Conservation (phyloP, 92 coral and sea anemone genomes). For the Micromussa lordhowensis region DNA sequence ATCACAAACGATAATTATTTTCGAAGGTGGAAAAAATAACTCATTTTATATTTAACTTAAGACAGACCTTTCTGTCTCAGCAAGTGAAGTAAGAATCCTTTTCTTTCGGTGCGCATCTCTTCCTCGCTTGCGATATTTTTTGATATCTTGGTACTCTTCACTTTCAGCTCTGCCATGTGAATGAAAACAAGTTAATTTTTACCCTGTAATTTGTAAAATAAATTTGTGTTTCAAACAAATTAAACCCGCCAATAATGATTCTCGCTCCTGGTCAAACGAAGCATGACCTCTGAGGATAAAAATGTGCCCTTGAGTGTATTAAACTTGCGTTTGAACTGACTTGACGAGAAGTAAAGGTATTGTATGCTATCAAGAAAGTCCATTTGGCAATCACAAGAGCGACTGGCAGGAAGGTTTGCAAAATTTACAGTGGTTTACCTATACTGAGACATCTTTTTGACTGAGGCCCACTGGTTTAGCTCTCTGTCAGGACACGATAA, state of each 20-base stretch:
- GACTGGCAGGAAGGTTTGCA: not conserved
- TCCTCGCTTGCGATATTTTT: conserved; percentile 78
- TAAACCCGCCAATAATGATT: too few relatives aligned
- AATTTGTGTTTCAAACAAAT: not conserved
- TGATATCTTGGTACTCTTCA: conserved; percentile 83
- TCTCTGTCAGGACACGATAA: conserved; percentile 85
- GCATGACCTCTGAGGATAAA: too few relatives aligned
- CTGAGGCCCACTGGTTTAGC: conserved; percentile 94
- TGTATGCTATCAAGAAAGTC: not conserved
- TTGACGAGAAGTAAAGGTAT: not conserved
- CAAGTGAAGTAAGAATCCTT: conserved; percentile 72
- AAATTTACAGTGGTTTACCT: conserved; percentile 57
- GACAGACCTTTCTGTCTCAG: conserved; percentile 53
- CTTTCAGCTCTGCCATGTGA: conserved; percentile 63
- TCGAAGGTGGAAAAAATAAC: too few relatives aligned
- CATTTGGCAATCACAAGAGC: not conserved
- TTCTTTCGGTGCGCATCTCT: conserved; percentile 71
- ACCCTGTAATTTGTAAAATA: not conserved
- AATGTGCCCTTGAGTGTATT: too few relatives aligned
- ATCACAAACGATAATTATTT: too few relatives aligned
- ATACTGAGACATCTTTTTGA: conserved; percentile 90
- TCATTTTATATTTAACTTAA: not conserved
- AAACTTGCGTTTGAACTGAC: too few relatives aligned
- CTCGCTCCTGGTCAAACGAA: too few relatives aligned
- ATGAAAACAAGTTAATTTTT: not conserved